Evolutionary conservation across 2,888 invertebrate species (phyloP).

Genomic region (Ophion obscuratus): DNA sequence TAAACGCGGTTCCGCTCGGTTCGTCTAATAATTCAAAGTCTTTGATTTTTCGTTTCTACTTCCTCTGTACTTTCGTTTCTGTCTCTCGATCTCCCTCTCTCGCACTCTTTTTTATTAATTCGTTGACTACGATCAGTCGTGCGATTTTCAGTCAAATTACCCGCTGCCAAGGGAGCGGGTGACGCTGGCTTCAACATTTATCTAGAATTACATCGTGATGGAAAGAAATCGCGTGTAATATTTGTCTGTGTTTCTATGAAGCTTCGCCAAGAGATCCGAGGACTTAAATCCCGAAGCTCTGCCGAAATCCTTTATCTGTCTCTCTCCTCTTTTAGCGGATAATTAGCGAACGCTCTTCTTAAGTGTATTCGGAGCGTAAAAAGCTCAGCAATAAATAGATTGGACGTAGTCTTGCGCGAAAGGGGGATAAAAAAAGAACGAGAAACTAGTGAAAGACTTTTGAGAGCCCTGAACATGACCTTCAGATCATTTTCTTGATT

Average conservation of each 20-base stretch:
- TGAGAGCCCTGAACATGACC: background rate
- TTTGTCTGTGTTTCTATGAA: slow-evolving; percentile 57
- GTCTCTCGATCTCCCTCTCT: background rate
- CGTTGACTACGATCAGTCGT: slow-evolving; percentile 54
- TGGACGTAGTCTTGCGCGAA: slow-evolving; percentile 15
- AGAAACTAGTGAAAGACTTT: background rate
- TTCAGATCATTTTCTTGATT: background rate
- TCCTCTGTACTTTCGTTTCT: slow-evolving; percentile 24
- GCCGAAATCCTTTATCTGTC: background rate
- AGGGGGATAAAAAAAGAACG: slow-evolving; percentile 19
- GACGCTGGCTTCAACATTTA: slow-evolving; percentile 20
- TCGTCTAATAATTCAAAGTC: slow-evolving; percentile 62
- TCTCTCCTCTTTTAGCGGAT: slow-evolving; percentile 42
- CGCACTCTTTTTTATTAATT: slow-evolving; percentile 11
- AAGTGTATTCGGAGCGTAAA: slow-evolving; percentile 58
- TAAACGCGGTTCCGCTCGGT: slow-evolving; percentile 73
- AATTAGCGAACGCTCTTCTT: slow-evolving; percentile 57
- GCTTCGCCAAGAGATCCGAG: slow-evolving; percentile 56
- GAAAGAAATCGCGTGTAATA: background rate
- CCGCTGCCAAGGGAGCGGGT: background rate
- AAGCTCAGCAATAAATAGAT: slow-evolving; percentile 64
- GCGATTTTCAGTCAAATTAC: slow-evolving; percentile 61
- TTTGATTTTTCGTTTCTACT: slow-evolving; percentile 57
- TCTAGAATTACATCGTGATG: slow-evolving; percentile 45
- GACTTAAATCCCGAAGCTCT: slow-evolving; percentile 43